Conservation (phyloP, 2,888 invertebrate genomes). For the Lasioglossum calceatum region DNA sequence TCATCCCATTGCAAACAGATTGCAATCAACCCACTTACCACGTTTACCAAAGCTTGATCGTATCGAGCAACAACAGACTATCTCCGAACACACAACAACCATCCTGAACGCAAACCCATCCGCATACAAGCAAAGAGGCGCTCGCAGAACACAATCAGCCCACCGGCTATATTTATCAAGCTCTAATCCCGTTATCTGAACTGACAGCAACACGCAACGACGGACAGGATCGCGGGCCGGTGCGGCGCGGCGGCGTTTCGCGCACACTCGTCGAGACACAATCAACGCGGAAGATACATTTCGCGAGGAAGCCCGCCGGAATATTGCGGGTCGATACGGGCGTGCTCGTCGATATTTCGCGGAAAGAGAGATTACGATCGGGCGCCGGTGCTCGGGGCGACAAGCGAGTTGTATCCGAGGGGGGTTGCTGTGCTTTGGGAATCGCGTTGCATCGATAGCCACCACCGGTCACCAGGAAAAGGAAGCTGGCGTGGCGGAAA, state of each 20-base stretch:
- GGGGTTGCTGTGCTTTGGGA: not conserved
- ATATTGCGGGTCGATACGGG: not conserved
- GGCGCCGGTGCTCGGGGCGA: constrained; percentile 8
- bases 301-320: not conserved
- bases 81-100: not conserved
- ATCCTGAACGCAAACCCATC: not conserved
- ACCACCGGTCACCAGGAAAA: constrained; percentile 1
- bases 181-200: constrained; percentile 11
- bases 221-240: not conserved
- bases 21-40: not conserved
- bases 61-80: not conserved
- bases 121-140: not conserved
- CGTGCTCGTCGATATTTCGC: constrained; percentile 29
- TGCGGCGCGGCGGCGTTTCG: not conserved
- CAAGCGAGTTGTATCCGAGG: constrained; percentile 7
- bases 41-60: not conserved
- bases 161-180: not conserved
- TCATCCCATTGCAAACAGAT: not conserved
- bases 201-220: constrained; percentile 4
- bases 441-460: constrained; percentile 7
- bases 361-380: constrained; percentile 40
- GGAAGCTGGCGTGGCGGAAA: constrained; percentile 54
- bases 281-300: constrained; percentile 3
- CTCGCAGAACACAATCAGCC: not conserved
- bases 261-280: constrained; percentile 3